Conservation (phyloP, 2,113 vertebrate species). For the Fulica atra region DNA sequence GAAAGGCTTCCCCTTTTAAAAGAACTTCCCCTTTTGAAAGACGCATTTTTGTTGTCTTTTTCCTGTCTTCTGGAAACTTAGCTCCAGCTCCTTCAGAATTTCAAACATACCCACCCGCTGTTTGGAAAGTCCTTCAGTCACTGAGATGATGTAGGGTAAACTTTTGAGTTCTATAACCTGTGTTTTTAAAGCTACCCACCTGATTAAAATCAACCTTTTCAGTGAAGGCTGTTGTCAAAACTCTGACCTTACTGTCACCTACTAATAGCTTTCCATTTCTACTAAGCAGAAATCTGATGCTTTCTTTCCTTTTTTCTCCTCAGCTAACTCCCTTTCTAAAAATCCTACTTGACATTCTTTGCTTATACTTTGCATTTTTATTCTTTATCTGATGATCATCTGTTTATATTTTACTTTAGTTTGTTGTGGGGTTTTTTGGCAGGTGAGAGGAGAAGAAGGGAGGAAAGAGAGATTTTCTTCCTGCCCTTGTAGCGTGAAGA, state of each 20-base stretch:
- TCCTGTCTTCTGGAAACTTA: background rate
- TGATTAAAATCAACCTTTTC: background rate
- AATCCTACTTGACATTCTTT: background rate
- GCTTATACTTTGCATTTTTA: background rate
- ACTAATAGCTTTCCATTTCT: background rate
- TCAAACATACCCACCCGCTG: background rate
- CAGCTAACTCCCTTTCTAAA: background rate
- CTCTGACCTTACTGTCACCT: background rate
- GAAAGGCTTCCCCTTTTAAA: no score
- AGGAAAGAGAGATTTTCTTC: background rate
- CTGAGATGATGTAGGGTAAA: background rate
- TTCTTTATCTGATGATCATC: background rate
- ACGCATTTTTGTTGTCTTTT: background rate
- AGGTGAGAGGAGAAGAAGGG: fast-evolving
- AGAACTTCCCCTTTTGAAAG: background rate
- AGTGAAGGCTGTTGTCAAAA: background rate
- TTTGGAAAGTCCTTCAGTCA: background rate
- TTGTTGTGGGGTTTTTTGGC: background rate
- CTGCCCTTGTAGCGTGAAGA: background rate
- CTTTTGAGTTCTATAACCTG: background rate
- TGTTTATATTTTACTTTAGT: background rate
- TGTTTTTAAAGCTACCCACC: background rate
- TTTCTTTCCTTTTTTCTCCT: background rate
- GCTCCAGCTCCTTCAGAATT: background rate
- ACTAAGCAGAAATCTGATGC: background rate